phyloP scores from a whole-genome alignment of 2,797 vertebrate species.

The Chelidonichthys spinosus region DNA sequence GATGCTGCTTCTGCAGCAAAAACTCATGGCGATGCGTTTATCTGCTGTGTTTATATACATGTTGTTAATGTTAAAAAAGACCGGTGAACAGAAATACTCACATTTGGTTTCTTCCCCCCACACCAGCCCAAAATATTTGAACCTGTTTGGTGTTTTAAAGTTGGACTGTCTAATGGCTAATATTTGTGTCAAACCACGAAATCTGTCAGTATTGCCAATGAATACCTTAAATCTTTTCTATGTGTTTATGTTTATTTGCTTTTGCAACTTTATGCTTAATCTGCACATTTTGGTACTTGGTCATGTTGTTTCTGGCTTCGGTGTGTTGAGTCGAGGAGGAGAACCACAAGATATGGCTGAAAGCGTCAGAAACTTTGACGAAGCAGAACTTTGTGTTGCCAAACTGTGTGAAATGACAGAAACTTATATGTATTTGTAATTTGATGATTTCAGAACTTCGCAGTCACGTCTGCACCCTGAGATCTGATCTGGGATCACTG shows the following conservation, averaged over 20 bases:
- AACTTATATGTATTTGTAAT: no score
- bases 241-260: neutral
- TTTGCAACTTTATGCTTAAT: neutral
- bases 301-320: neutral
- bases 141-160: constrained; percentile 27
- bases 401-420: neutral
- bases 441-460: neutral
- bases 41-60: constrained; percentile 6
- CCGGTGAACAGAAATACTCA: neutral
- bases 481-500: neutral
- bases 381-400: neutral
- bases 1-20: constrained; percentile 55
- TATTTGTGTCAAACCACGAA: constrained; percentile 11
- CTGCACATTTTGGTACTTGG: neutral
- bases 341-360: neutral
- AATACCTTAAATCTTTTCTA: constrained; percentile 47
- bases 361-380: neutral
- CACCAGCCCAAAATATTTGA: neutral
- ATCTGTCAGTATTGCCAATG: constrained; percentile 4
- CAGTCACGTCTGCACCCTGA: neutral
- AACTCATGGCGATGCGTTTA: constrained; percentile 21
- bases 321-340: neutral
- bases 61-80: neutral
- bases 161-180: neutral
- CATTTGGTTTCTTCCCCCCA: neutral